Conservation (phyloP, 1,140 invertebrate genomes). For the Paraescarpia echinospica region DNA sequence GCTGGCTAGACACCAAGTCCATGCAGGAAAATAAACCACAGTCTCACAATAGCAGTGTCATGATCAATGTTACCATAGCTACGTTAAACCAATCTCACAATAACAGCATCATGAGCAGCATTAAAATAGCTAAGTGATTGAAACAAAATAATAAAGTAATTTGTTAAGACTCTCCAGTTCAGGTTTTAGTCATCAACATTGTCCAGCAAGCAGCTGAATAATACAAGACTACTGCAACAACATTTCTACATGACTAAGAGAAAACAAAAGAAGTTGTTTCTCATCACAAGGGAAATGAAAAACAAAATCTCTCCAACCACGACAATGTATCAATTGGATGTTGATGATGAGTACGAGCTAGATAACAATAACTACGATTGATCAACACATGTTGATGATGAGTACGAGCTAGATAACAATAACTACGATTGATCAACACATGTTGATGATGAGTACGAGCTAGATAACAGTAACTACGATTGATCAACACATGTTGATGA, state of each 20-base stretch:
- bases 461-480: not conserved
- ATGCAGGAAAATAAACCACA: not conserved
- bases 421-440: not conserved
- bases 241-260: not conserved
- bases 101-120: not conserved
- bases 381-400: too few relatives aligned
- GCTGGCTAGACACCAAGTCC: not conserved
- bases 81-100: not conserved
- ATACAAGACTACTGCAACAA: too few relatives aligned
- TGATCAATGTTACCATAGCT: not conserved
- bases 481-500: not conserved
- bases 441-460: not conserved
- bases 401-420: not conserved
- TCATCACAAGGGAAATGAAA: not conserved
- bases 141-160: not conserved
- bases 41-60: not conserved
- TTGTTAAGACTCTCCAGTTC: not conserved
- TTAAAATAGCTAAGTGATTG: not conserved
- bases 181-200: not conserved
- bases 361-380: too few relatives aligned
- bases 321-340: not conserved
- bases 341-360: not conserved
- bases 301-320: not conserved
- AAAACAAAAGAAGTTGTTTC: not conserved
- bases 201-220: conserved; percentile 12